Conservation (phyloP, 2,888 invertebrate species). For the Mythimna albipuncta region DNA sequence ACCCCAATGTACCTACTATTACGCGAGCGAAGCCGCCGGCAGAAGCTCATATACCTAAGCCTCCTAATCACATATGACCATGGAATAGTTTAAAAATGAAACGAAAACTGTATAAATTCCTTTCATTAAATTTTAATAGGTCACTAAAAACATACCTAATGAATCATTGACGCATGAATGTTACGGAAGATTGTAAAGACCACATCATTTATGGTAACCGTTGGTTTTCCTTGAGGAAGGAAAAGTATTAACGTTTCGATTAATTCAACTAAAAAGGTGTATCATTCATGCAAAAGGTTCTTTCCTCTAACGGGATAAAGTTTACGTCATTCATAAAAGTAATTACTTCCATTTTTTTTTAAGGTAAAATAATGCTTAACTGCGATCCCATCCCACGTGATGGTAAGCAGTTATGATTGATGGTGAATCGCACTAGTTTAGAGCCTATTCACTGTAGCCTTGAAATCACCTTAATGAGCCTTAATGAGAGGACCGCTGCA, state of each 20-base stretch:
- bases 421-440: too few relatives aligned
- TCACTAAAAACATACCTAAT: neutral
- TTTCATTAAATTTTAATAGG: neutral
- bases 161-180: neutral
- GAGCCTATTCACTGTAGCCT: too few relatives aligned
- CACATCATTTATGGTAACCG: conserved; percentile 9
- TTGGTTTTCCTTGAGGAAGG: conserved; percentile 49
- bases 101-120: neutral
- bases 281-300: conserved; percentile 1
- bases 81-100: neutral
- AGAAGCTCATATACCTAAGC: too few relatives aligned
- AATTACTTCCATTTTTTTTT: neutral
- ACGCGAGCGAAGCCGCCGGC: too few relatives aligned
- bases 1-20: too few relatives aligned
- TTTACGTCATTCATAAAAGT: neutral
- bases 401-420: too few relatives aligned
- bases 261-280: neutral
- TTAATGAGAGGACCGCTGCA: too few relatives aligned
- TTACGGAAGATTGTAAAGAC: conserved; percentile 14
- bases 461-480: too few relatives aligned
- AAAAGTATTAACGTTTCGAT: neutral
- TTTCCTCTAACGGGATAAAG: conserved; percentile 10
- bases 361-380: too few relatives aligned
- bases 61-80: neutral
- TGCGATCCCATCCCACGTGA: too few relatives aligned